These are phyloP conservation scores for Podotricha telesiphe DNA, from an alignment of 2,888 invertebrate genomes.

Conservation along the genomic window DNA sequence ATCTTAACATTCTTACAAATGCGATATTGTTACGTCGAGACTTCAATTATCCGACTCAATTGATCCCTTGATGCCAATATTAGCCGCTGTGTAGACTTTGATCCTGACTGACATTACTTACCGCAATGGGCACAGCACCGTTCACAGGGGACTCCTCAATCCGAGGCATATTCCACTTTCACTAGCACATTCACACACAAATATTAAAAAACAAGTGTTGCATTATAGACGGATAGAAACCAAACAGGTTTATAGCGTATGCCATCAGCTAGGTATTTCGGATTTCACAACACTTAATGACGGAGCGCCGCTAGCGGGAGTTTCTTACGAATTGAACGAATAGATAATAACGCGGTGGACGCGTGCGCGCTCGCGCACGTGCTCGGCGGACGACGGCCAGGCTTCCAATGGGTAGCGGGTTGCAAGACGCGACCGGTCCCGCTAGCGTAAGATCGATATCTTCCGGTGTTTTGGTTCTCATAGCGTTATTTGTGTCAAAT, in stretches of 20 bases:
- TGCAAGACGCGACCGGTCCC: constrained; percentile 32
- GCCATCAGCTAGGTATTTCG: constrained; percentile 16
- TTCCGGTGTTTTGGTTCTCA: constrained; percentile 22
- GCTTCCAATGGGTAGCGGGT: constrained; percentile 26
- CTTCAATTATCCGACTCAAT: neutral
- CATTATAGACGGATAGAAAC: neutral
- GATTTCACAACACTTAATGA: constrained; percentile 33
- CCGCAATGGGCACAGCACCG: constrained; percentile 9
- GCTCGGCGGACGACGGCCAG: constrained; percentile 27
- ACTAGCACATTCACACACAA: constrained; percentile 15
- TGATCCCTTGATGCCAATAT: constrained; percentile 1
- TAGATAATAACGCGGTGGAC: neutral
- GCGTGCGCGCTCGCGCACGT: constrained; percentile 11
- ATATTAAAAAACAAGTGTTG: neutral
- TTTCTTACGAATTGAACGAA: neutral
- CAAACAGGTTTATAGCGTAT: constrained; percentile 10
- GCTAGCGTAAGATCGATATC: constrained; percentile 25
- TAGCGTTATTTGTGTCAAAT: neutral
- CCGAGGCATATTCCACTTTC: constrained; percentile 30
- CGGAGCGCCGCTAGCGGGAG: neutral
- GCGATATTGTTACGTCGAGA: neutral
- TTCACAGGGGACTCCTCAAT: constrained; percentile 25
- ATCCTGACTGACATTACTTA: neutral
- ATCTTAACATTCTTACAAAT: neutral
- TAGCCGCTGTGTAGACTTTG: neutral